Conservation (phyloP, 92 coral and sea anemone species). For the Siderastrea siderea region DNA sequence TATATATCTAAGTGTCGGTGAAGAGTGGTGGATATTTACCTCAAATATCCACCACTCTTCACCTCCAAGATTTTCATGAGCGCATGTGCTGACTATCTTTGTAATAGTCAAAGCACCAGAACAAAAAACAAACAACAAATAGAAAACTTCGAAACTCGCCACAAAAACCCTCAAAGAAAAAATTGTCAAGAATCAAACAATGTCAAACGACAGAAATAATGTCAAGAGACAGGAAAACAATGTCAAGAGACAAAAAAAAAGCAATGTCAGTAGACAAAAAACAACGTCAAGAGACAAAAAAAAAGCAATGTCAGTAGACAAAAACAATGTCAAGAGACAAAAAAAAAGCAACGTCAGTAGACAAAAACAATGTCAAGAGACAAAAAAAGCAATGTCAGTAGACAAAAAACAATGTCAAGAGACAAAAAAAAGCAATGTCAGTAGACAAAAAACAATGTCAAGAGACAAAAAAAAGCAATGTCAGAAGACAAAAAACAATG, state of each 20-base stretch:
- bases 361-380: background rate
- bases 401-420: background rate
- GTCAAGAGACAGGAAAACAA: background rate
- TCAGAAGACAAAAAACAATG: background rate
- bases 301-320: background rate
- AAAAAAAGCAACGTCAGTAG: background rate
- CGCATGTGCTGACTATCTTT: too few species aligned
- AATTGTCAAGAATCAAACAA: background rate
- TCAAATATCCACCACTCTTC: too few species aligned
- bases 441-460: background rate
- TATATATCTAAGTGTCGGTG: too few species aligned
- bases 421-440: background rate
- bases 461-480: background rate
- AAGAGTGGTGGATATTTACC: too few species aligned
- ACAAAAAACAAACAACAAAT: background rate
- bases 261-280: background rate
- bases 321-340: background rate
- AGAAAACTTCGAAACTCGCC: background rate
- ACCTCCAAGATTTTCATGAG: too few species aligned
- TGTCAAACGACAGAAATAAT: background rate
- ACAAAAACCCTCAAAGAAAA: background rate
- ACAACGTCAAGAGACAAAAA: constrained; percentile 2
- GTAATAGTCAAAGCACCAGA: background rate
- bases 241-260: background rate
- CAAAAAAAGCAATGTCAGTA: background rate